Conservation (phyloP, 2,888 invertebrate genomes). For the Timema podura region DNA sequence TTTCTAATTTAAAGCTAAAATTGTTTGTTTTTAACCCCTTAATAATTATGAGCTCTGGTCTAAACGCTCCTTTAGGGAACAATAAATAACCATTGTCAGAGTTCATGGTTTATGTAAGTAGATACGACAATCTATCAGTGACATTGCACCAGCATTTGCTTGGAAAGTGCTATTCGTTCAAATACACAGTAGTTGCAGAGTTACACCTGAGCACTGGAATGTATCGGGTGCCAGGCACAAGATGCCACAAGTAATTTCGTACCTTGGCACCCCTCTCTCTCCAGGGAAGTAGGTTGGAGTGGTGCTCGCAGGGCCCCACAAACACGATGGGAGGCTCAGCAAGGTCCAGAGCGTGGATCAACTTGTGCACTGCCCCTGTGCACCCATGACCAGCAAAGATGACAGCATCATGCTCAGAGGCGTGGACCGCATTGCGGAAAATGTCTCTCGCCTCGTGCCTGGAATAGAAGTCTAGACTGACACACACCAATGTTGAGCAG, state of each 20-base stretch:
- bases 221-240: background rate
- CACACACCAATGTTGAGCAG: too few species aligned
- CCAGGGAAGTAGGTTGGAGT: constrained; percentile 78
- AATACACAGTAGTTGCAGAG: background rate
- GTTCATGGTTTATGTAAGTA: too few species aligned
- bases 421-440: constrained; percentile 72
- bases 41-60: too few species aligned
- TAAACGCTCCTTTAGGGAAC: too few species aligned
- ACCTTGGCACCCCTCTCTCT: constrained; percentile 74
- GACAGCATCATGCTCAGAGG: constrained; percentile 73
- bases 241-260: constrained; percentile 34
- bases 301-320: constrained; percentile 74
- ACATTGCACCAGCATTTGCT: too few species aligned
- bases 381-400: constrained; percentile 71
- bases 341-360: constrained; percentile 67
- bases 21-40: too few species aligned
- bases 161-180: too few species aligned
- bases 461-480: constrained; percentile 31
- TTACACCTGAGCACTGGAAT: background rate
- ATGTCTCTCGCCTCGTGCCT: constrained; percentile 80
- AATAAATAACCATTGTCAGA: too few species aligned
- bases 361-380: constrained; percentile 70
- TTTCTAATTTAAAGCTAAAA: too few species aligned
- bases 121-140: too few species aligned
- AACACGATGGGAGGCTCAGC: constrained; percentile 63